A percentile compares a stretch with the other conserved stretches of the same genome.
phyloP scores from a whole-genome alignment of 2,113 vertebrate species.

The Galbula dea region DNA sequence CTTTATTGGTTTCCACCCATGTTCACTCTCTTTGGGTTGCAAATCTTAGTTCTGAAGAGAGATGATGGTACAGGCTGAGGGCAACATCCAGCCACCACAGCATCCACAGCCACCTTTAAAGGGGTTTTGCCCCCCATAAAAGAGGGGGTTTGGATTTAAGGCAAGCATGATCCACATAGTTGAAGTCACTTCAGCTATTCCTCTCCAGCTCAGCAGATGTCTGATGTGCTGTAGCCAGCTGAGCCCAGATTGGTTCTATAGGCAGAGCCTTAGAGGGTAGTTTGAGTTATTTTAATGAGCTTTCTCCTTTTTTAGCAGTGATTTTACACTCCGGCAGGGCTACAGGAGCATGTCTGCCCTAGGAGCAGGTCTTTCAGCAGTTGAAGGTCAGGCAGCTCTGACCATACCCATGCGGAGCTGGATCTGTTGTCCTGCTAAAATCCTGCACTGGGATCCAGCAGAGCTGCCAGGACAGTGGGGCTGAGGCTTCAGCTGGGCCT shows the following conservation, averaged over 20 bases:
- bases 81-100: no score
- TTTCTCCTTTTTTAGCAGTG: background rate
- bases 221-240: no score
- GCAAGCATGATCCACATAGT: rapidly evolving
- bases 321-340: background rate
- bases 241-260: rapidly evolving
- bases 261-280: background rate
- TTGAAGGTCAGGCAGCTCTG: background rate
- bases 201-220: rapidly evolving
- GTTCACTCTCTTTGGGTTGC: background rate
- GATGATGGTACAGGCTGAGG: background rate
- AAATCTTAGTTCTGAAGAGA: background rate
- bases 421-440: background rate
- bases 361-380: background rate
- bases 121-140: no score
- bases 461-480: no score
- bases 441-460: rapidly evolving
- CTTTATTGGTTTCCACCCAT: rapidly evolving
- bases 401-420: rapidly evolving
- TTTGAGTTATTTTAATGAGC: background rate
- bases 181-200: background rate
- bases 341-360: no score
- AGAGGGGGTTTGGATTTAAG: background rate
- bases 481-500: background rate
- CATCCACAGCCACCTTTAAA: no score